Evolutionary conservation across 1,140 invertebrate species (phyloP).

Genomic region (Drosophila equinoxialis): DNA sequence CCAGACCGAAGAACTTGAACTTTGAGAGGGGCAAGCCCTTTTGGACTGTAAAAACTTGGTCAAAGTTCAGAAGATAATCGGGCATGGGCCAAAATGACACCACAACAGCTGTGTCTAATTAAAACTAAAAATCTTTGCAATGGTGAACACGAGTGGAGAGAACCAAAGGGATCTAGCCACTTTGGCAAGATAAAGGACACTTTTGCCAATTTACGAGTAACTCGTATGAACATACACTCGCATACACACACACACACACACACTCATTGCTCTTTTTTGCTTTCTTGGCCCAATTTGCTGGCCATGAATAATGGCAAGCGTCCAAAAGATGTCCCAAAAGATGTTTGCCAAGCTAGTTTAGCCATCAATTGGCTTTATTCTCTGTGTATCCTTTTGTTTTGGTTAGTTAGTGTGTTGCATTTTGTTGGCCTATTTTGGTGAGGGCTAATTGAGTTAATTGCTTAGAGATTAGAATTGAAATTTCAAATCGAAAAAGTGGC

Average conservation of each 20-base stretch:
- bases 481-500: not conserved
- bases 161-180: slow-evolving; percentile 20
- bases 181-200: slow-evolving; percentile 67
- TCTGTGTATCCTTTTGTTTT: not conserved
- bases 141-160: not conserved
- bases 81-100: slow-evolving; percentile 20
- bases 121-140: slow-evolving; percentile 49
- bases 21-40: slow-evolving; percentile 39
- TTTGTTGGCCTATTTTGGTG: slow-evolving; percentile 40
- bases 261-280: not conserved
- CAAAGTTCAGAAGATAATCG: slow-evolving; percentile 59
- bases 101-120: slow-evolving; percentile 63
- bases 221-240: not conserved
- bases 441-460: slow-evolving; percentile 66
- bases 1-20: not conserved
- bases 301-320: slow-evolving; percentile 55
- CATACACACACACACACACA: not conserved
- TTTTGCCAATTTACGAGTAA: slow-evolving; percentile 59
- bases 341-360: slow-evolving; percentile 15
- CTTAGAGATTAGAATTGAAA: slow-evolving; percentile 25
- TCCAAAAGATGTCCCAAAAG: slow-evolving; percentile 35
- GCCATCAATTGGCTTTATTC: slow-evolving; percentile 19
- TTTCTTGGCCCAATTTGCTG: slow-evolving; percentile 40
- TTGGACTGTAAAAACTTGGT: slow-evolving; percentile 55
- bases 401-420: slow-evolving; percentile 2